phyloP scores from a whole-genome alignment of 2,797 vertebrate genomes.

The Myotis vivesi region DNA sequence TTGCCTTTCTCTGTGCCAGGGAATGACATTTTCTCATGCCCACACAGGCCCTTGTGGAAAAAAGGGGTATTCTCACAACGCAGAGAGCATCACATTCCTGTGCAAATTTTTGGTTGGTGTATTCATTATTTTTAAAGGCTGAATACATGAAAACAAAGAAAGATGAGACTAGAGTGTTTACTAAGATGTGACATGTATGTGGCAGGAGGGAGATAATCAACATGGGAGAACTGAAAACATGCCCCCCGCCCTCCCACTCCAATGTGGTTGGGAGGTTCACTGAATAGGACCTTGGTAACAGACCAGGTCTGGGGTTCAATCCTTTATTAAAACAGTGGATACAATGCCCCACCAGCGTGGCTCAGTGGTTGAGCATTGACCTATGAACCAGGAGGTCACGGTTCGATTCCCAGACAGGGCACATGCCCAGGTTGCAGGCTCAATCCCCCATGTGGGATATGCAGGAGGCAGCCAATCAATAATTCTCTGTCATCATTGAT shows the following conservation, averaged over 20 bases:
- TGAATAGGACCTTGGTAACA: not conserved
- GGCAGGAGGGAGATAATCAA: not conserved
- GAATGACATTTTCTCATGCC: not conserved
- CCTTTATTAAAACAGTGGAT: not conserved
- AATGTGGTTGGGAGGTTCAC: not conserved
- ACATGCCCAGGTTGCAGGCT: no score
- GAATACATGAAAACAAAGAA: not conserved
- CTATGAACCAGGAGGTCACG: no score
- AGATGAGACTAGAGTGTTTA: not conserved
- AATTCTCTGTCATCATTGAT: no score
- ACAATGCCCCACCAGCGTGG: no score
- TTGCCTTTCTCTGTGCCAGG: not conserved
- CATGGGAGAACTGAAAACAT: not conserved
- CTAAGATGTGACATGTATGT: not conserved
- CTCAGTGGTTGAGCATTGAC: no score
- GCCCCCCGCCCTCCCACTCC: rapidly evolving
- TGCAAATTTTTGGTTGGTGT: not conserved
- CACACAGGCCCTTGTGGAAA: not conserved
- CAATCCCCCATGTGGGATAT: no score
- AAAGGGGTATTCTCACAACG: not conserved
- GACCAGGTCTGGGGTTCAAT: not conserved
- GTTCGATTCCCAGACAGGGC: no score
- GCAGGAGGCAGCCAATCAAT: no score
- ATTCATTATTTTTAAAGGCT: not conserved
- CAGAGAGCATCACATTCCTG: not conserved